A percentile compares a stretch with the other conserved stretches of the same genome.
Conservation (phyloP, 23 tunicate species). For the Diplosoma virens region DNA sequence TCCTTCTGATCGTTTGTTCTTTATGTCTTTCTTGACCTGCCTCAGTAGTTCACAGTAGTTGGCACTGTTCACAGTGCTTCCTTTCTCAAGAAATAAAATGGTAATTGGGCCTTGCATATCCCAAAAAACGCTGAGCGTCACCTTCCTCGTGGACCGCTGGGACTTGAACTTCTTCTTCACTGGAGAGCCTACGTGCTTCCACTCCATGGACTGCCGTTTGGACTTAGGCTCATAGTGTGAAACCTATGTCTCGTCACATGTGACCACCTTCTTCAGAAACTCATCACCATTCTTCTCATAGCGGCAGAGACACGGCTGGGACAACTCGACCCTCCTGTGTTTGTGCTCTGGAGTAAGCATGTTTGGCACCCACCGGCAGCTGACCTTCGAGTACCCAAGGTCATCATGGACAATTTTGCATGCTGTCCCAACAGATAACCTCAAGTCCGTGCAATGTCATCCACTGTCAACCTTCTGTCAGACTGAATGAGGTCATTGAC, state of each 20-base stretch:
- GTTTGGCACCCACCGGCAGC: conserved; percentile 2
- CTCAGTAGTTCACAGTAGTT: conserved; percentile 1
- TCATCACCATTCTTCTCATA: not conserved
- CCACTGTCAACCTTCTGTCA: no score
- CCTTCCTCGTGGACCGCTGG: not conserved
- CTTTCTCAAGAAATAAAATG: not conserved
- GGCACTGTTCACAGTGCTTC: not conserved
- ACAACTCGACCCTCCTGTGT: not conserved
- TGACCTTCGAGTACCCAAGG: not conserved
- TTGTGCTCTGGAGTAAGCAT: conserved; percentile 5
- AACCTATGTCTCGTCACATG: conserved; percentile 18
- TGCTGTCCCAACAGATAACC: no score
- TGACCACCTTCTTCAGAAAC: not conserved
- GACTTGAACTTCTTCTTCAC: conserved; percentile 5
- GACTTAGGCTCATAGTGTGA: conserved; percentile 16
- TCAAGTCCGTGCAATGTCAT: no score
- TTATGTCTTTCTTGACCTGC: not conserved
- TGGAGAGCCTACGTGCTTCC: conserved; percentile 2
- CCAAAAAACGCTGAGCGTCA: conserved; percentile 15
- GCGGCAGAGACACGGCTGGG: not conserved
- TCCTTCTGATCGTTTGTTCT: conserved; percentile 9
- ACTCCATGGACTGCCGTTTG: conserved; percentile 15
- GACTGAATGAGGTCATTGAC: no score
- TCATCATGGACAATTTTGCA: not conserved
- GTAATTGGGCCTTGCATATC: not conserved